Evolutionary conservation across 2,888 invertebrate genomes (phyloP), one percentile per base, ranked within the genome.

Genomic region (Parapristionchus giblindavisi): DNA sequence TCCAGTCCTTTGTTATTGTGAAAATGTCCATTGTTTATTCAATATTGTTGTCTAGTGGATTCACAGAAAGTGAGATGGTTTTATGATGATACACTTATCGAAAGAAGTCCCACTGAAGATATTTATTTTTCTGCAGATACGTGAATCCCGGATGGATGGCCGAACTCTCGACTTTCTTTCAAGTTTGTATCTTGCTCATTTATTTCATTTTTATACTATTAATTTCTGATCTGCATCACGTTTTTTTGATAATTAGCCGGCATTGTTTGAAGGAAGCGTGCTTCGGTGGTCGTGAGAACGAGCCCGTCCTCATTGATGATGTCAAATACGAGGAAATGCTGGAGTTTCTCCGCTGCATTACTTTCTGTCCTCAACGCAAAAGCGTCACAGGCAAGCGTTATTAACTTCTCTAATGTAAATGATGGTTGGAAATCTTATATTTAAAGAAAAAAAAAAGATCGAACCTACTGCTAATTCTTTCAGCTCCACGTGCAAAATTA

Each of bases 71-170:
- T n/a, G n/a, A n/a, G n/a, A n/a, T n/a, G n/a, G n/a, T n/a, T n/a
- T n/a, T n/a, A n/a, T n/a, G n/a, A n/a, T n/a, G n/a, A n/a, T n/a
- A n/a, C n/a, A n/a, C n/a, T n/a, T n/a, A n/a, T n/a, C n/a, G n/a
- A n/a, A n/a, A n/a, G n/a, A n/a, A n/a, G n/a, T n/a, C n/a, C n/a
- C n/a, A n/a, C n/a, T n/a, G n/a, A n/a, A n/a, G n/a, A n/a, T n/a
- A n/a, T n/a, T n/a, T n/a, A 24, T 43, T 27, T 27, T 2, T 8
- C 1, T 61, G 27, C 43, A 82, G 83, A 63, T 85, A 76, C 75
- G 80, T 85, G 52, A 85, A 85, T 65, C 76, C 82, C 17, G 85
- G 85, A 11, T 85, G 83, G 81, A 72, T 85, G 36, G 80, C 84
- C 61, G 85, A 85, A 71, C 75, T 83, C 58, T 84, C 84, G 27